Percentiles rank a stretch among this genome's conserved stretches.
These are phyloP conservation scores for Palythoa grandiflora DNA, from an alignment of 92 coral and sea anemone genomes.

Conservation along the genomic window DNA sequence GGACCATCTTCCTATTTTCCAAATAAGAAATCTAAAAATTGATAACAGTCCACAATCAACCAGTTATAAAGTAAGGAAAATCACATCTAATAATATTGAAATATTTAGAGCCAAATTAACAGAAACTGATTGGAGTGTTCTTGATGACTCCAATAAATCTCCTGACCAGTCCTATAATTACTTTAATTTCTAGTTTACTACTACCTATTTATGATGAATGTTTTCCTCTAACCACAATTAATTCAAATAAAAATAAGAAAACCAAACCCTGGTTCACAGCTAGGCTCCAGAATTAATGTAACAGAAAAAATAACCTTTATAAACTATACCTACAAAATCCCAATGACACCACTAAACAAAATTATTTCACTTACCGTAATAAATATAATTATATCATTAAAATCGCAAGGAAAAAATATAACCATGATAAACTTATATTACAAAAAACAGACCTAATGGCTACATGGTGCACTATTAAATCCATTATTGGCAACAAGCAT, in stretches of 20 bases:
- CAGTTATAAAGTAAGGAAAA: slow-evolving; percentile 6
- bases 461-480: slow-evolving; percentile 32
- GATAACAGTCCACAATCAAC: slow-evolving; percentile 15
- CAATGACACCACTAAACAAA: slow-evolving; percentile 22
- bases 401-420: slow-evolving; percentile 25
- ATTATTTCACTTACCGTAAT: slow-evolving; percentile 24
- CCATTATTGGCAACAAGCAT: slow-evolving; percentile 13
- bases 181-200: slow-evolving; percentile 35
- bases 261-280: slow-evolving; percentile 24
- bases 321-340: slow-evolving; percentile 30
- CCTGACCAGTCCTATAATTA: slow-evolving; percentile 31
- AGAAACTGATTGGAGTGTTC: slow-evolving; percentile 25
- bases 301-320: slow-evolving; percentile 29
- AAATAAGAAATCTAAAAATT: slow-evolving; percentile 21
- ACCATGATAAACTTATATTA: slow-evolving; percentile 21
- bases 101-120: not conserved
- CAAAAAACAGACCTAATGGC: slow-evolving; percentile 28
- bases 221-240: slow-evolving; percentile 22
- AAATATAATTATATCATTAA: slow-evolving; percentile 30
- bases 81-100: not conserved
- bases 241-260: slow-evolving; percentile 17
- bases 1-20: slow-evolving; percentile 25
- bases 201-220: slow-evolving; percentile 35
- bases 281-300: slow-evolving; percentile 26
- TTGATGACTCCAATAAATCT: slow-evolving; percentile 14